Base-by-base conservation (phyloP, 2,888 invertebrate genomes). In the Scaptomyza polygonia region DNA sequence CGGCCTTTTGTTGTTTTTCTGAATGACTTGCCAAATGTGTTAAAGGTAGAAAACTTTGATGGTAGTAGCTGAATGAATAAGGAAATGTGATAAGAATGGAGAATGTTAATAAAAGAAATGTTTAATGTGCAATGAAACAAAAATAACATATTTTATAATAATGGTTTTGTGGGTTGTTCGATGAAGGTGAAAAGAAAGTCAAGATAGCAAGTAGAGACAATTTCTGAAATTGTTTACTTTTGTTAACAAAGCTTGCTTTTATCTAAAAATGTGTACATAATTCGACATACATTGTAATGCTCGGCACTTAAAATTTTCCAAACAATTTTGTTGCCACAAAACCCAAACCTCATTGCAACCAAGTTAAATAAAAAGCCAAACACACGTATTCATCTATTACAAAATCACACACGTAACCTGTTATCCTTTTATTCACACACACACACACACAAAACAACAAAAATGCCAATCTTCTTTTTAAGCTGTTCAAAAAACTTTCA, bases 401-500 rank as follows among this genome's bases (percentile, higher is more conserved):
- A 36, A 47, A 14, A 44, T 11, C 21, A 30, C 39, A 34, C 70
- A 74, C 63, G 53, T 69, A 76, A 67, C 58, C 62, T 77, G 77
- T 74, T 74, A 74, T 74, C 77, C 73, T 36, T 57, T 47, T 42
- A 8, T 53, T 16, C 14, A 34, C 16, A 9, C 9, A 39, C 39
- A 39, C 16, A 16, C n/a, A 0, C 32, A 34, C 12, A 6, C 12
- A 18, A 12, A 42, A 7, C 21, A 16, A 45, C 59, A 34, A 45
- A 72, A 70, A 65, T 47, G 77, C 64, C 88, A 83, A 83, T 82
- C 83, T 77, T 54, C 71, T 85, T 82, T 82, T 86, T 86, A 87
- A 83, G 80, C 83, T 87, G 77, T 80, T 77, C 57, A 69, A 65
- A 65, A 77, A 83, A 83, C 87, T 83, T 83, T 83, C 73, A 76